Percentiles rank a stretch among this genome's conserved stretches.
Conservation (phyloP, 2,113 vertebrate genomes). For the Mesitornis unicolor region DNA sequence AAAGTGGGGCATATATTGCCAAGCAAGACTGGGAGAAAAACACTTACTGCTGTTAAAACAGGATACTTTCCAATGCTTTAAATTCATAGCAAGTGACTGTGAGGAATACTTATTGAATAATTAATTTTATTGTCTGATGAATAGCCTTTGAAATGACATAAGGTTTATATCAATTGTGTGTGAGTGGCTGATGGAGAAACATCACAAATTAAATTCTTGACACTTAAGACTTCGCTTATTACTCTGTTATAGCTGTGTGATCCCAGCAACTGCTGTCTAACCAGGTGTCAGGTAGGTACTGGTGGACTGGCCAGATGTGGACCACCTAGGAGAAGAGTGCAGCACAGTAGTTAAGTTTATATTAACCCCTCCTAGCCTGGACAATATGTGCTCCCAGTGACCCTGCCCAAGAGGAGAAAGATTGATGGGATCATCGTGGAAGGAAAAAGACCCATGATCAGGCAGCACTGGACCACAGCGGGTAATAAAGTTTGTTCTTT, state of each 20-base stretch:
- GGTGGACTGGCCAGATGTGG: background rate
- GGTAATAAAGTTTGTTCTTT: background rate
- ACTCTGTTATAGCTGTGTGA: background rate
- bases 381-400: background rate
- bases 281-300: background rate
- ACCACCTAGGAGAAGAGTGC: background rate
- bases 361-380: background rate
- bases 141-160: background rate
- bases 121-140: constrained; percentile 10
- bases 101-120: background rate
- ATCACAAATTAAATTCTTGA: background rate
- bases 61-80: background rate
- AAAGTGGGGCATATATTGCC: background rate
- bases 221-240: background rate
- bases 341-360: background rate
- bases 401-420: background rate
- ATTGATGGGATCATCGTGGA: background rate
- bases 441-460: background rate
- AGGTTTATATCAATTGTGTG: background rate
- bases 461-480: background rate
- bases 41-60: background rate
- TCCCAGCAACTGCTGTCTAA: background rate
- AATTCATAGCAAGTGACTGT: background rate
- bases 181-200: background rate
- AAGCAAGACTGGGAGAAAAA: background rate